phyloP scores from a whole-genome alignment of 1,140 invertebrate genomes.

The Cryptotermes secundus region DNA sequence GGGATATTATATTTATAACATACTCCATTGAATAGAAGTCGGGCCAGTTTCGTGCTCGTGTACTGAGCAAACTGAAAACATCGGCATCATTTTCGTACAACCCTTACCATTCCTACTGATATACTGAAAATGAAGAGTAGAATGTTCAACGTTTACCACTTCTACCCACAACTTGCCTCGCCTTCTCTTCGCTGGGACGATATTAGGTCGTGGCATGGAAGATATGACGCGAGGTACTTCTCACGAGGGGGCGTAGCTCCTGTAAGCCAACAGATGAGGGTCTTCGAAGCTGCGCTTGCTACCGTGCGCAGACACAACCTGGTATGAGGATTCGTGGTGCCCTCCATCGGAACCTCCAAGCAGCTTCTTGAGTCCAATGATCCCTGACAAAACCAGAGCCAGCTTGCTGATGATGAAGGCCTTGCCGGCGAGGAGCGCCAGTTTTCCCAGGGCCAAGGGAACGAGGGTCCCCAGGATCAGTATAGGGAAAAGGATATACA shows the following conservation, averaged over 20 bases:
- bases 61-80: too few relatives aligned
- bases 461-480: constrained; percentile 76
- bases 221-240: background rate
- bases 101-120: too few relatives aligned
- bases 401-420: constrained; percentile 80
- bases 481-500: constrained; percentile 72
- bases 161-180: too few relatives aligned
- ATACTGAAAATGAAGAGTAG: too few relatives aligned
- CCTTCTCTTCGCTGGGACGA: too few relatives aligned
- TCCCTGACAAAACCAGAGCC: constrained; percentile 74
- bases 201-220: too few relatives aligned
- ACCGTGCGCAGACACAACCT: constrained; percentile 25
- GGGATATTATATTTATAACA: too few relatives aligned
- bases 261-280: constrained; percentile 23
- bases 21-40: too few relatives aligned
- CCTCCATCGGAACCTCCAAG: constrained; percentile 58
- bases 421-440: constrained; percentile 78
- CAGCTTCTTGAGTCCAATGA: constrained; percentile 80
- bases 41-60: too few relatives aligned
- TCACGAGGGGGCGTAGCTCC: background rate
- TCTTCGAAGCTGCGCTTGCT: background rate
- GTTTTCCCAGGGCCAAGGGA: constrained; percentile 72
- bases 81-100: too few relatives aligned
- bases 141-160: too few relatives aligned
- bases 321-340: constrained; percentile 51